Percentiles rank a stretch among this genome's conserved stretches.
Evolutionary conservation across 1,140 invertebrate genomes (phyloP).

Genomic region (Drosophila littoralis): DNA sequence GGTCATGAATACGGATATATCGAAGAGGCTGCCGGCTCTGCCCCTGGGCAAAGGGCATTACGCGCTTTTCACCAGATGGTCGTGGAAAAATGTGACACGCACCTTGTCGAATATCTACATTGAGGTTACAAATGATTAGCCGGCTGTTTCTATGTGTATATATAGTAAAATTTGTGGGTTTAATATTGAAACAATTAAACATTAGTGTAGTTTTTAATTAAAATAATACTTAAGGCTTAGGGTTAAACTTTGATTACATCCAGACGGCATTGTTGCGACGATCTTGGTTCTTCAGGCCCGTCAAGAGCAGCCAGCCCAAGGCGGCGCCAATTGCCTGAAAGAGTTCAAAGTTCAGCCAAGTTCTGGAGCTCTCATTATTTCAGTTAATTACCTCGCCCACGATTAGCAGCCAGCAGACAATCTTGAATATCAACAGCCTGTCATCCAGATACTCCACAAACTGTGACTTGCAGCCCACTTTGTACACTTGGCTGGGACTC

Average conservation of each 20-base stretch:
- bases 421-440: constrained; percentile 70
- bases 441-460: constrained; percentile 70
- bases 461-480: constrained; percentile 64
- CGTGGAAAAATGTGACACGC: constrained; percentile 16
- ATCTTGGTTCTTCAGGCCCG: constrained; percentile 70
- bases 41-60: constrained; percentile 43
- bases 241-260: constrained; percentile 59
- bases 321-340: constrained; percentile 62
- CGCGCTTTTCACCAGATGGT: constrained; percentile 2
- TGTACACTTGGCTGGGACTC: constrained; percentile 43
- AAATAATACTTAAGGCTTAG: constrained; percentile 49
- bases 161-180: not conserved
- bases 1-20: constrained; percentile 37
- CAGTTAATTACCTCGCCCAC: constrained; percentile 62
- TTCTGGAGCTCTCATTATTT: not conserved
- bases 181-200: constrained; percentile 41
- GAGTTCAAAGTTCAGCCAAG: not conserved
- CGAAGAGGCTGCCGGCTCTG: constrained; percentile 16
- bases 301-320: constrained; percentile 71
- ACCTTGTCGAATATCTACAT: constrained; percentile 25
- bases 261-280: constrained; percentile 75
- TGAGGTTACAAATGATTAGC: constrained; percentile 13
- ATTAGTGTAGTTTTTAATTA: constrained; percentile 30
- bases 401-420: constrained; percentile 71
- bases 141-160: too few species aligned